phyloP scores from a whole-genome alignment of 2,113 vertebrate genomes.

The Ceyx margarethae region DNA sequence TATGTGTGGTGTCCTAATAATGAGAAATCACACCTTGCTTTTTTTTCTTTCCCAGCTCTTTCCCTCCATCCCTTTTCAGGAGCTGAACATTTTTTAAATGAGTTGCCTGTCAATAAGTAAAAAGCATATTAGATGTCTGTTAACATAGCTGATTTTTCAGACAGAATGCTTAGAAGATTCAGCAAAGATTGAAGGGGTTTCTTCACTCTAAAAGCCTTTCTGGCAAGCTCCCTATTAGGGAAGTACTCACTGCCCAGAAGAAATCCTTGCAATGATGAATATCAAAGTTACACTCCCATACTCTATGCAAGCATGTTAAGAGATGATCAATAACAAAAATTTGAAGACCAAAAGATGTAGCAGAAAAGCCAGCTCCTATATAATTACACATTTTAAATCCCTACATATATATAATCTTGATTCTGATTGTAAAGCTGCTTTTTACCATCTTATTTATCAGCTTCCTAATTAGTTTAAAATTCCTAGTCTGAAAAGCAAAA shows the following conservation, averaged over 20 bases:
- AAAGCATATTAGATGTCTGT: not conserved
- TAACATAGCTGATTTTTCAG: constrained; percentile 24
- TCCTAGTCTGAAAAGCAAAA: not conserved
- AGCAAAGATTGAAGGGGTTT: not conserved
- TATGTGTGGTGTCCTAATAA: not conserved
- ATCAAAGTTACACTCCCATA: not conserved
- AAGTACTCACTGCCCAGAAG: not conserved
- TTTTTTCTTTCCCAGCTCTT: not conserved
- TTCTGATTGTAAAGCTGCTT: not conserved
- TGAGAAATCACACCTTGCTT: constrained; percentile 25
- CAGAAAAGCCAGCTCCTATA: not conserved
- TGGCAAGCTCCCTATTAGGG: not conserved
- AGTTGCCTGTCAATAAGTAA: constrained; percentile 34
- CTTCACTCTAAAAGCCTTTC: constrained; percentile 13
- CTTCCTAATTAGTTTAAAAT: not conserved
- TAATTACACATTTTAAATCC: not conserved
- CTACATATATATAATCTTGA: not conserved
- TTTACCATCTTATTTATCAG: not conserved
- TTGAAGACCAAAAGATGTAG: not conserved
- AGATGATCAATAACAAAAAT: not conserved
- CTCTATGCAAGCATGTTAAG: not conserved
- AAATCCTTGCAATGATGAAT: not conserved
- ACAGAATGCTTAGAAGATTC: constrained; percentile 6
- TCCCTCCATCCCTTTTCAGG: not conserved
- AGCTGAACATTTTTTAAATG: constrained; percentile 4